These are phyloP conservation scores for Hyles vespertilio DNA, from an alignment of 1,140 invertebrate genomes.

Conservation along the genomic window DNA sequence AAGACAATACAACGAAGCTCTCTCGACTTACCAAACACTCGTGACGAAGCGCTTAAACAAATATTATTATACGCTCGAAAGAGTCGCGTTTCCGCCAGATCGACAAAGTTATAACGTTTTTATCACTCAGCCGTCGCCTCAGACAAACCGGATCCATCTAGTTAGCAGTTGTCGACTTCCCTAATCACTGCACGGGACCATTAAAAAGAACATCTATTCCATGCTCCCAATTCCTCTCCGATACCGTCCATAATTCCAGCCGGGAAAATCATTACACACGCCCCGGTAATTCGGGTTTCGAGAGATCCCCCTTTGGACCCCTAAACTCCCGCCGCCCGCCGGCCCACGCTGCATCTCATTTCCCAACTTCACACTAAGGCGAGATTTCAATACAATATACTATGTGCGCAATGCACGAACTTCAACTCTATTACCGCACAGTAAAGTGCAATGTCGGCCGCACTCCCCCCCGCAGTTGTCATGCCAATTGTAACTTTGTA, in stretches of 20 bases:
- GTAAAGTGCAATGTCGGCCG: conserved; percentile 35
- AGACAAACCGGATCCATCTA: conserved; percentile 5
- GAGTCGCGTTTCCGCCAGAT: no score
- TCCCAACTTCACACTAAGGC: conserved; percentile 63
- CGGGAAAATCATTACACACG: conserved; percentile 75
- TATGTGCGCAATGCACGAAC: conserved; percentile 28
- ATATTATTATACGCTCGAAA: no score
- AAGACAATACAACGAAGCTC: background rate
- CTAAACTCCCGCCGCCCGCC: conserved; percentile 14
- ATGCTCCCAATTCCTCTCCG: conserved; percentile 54
- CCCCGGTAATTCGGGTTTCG: conserved; percentile 73
- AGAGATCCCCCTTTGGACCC: conserved; percentile 37
- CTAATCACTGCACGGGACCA: conserved; percentile 33
- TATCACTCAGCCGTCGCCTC: no score
- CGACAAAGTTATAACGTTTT: no score
- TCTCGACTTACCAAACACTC: no score
- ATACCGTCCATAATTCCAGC: conserved; percentile 67
- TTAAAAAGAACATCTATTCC: conserved; percentile 63
- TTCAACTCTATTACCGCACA: conserved; percentile 36
- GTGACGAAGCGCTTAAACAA: no score
- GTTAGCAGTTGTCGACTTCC: conserved; percentile 13
- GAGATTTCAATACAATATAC: conserved; percentile 39
- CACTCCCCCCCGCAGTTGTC: conserved; percentile 11
- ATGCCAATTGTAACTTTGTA: conserved; percentile 58
- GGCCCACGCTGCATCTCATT: conserved; percentile 71